Base-by-base conservation (phyloP, 1,140 invertebrate genomes). In the Gryon sp. region DNA sequence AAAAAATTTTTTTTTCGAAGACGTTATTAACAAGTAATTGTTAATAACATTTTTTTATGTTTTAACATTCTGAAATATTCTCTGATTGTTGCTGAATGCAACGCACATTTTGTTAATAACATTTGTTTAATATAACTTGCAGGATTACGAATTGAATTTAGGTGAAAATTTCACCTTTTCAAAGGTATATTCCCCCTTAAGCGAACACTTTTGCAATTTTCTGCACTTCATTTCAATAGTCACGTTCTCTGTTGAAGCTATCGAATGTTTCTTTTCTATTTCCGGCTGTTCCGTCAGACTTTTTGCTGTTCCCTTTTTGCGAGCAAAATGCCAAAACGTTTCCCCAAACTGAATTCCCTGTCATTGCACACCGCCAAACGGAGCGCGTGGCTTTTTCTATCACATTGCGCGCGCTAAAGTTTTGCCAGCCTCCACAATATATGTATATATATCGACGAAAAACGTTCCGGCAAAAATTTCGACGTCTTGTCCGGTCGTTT, bases 301-400 rank as follows among this genome's bases (percentile, higher is more conserved):
- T 77, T 73, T 76, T 66, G n/a, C 34, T 34, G 12, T 32, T 28
- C 4, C 15, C 22, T 55, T 76, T 76, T 66, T 68, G 9, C 75
- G 30, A 38, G 28, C 32, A 53, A 73, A 72, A 78, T 69, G 43
- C 66, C 62, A 68, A 73, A 78, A 57, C 76, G 63, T 73, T 78
- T 77, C 65, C 45, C 50, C 45, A 72, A 72, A 77, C 75, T 68
- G 55, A 69, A 78, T 78, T 69, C 57, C 22, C 69, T 63, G 63
- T 65, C 76, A 72, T 78, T 69, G 73, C 68, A 73, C 73, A 69
- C n/a, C 34, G 28, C 45, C 36, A 57, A 77, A 53, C 43, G 43
- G 63, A 50, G 43, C 53, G 48, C 46, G 40, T 32, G 30, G 68
- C 59, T 76, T 68, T 65, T 78, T 63, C 45, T 36, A 57, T 26